These are phyloP conservation scores for Paradoxurus hermaphroditus DNA, from an alignment of 2,113 vertebrate genomes.

Conservation along the genomic window DNA sequence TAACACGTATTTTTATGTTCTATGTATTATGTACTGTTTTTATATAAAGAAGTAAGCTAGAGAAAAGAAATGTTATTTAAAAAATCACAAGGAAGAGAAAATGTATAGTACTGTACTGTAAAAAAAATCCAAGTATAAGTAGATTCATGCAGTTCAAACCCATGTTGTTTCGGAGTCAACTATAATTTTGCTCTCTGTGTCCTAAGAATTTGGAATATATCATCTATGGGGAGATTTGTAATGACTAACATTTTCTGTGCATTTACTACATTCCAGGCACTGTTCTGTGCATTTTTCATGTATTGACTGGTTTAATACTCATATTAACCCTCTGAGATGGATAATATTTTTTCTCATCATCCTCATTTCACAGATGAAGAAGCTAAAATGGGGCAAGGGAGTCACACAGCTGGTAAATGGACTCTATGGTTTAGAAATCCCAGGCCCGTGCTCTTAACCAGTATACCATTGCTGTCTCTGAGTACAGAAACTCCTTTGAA, in stretches of 20 bases:
- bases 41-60: background rate
- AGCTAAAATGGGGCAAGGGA: background rate
- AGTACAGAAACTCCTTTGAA: background rate
- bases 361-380: constrained; percentile 2
- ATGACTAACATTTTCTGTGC: background rate
- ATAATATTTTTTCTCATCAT: background rate
- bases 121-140: background rate
- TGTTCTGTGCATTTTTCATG: background rate
- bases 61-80: background rate
- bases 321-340: background rate
- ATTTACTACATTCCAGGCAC: background rate
- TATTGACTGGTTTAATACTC: background rate
- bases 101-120: background rate
- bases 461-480: background rate
- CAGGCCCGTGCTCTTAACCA: background rate
- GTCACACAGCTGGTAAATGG: background rate
- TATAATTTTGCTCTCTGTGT: background rate
- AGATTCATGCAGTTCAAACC: background rate
- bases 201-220: background rate
- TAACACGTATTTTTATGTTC: background rate
- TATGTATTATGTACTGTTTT: background rate
- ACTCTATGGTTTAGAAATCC: background rate
- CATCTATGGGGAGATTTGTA: background rate
- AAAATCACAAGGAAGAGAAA: background rate
- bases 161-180: background rate